Evolutionary conservation across 23 tunicate genomes (phyloP).

Genomic region (Diplosoma virens): DNA sequence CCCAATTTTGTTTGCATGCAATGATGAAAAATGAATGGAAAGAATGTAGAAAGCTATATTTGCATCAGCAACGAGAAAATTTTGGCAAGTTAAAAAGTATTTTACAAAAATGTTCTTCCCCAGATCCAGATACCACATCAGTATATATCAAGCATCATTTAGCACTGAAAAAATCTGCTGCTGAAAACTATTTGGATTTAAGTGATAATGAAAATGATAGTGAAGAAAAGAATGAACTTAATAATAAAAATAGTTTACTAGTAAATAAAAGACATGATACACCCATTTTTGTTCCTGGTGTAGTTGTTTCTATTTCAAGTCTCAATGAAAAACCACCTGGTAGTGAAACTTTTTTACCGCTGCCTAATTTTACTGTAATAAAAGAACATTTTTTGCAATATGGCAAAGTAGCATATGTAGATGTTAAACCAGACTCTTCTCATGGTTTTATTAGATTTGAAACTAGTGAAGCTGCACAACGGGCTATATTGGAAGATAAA

Average conservation of each 20-base stretch:
- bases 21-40: slow-evolving; percentile 65
- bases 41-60: slow-evolving; percentile 36
- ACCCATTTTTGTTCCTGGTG: slow-evolving; percentile 71
- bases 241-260: not conserved
- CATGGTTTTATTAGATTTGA: slow-evolving; percentile 57
- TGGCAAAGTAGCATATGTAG: slow-evolving; percentile 72
- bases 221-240: not conserved
- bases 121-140: slow-evolving; percentile 20
- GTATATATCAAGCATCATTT: slow-evolving; percentile 29
- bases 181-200: slow-evolving; percentile 15
- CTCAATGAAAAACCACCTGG: not conserved
- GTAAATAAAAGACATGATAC: not conserved
- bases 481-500: slow-evolving; percentile 72
- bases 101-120: slow-evolving; percentile 36
- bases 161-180: slow-evolving; percentile 26
- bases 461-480: slow-evolving; percentile 65
- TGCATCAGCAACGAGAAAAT: slow-evolving; percentile 46
- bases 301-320: slow-evolving; percentile 34
- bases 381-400: slow-evolving; percentile 45
- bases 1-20: slow-evolving; percentile 3
- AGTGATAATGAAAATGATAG: slow-evolving; percentile 9
- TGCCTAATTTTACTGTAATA: slow-evolving; percentile 22
- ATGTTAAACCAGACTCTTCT: slow-evolving; percentile 15
- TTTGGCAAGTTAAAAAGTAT: slow-evolving; percentile 74
- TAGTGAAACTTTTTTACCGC: not conserved